Conservation (phyloP, 1,140 invertebrate species). For the Pogonomyrmex californicus region DNA sequence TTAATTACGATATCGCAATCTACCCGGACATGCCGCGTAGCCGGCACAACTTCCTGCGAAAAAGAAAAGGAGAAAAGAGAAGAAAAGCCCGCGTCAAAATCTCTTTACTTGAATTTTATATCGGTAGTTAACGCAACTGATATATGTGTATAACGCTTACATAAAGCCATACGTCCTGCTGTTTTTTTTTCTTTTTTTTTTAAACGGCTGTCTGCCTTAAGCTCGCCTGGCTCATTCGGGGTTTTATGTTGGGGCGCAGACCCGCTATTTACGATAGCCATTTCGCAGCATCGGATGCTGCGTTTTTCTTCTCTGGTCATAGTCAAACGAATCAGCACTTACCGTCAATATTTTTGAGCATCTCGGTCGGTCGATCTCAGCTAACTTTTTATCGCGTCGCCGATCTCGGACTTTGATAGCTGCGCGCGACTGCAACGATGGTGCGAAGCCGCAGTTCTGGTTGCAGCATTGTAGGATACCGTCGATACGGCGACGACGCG, state of each 20-base stretch:
- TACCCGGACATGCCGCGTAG: not conserved
- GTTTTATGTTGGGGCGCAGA: slow-evolving; percentile 70
- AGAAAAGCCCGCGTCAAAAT: slow-evolving; percentile 10
- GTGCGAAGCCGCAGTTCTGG: slow-evolving; percentile 44
- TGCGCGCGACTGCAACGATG: not conserved
- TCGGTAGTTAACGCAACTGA: slow-evolving; percentile 74
- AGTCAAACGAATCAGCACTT: slow-evolving; percentile 49
- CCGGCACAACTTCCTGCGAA: not conserved
- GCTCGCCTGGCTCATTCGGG: slow-evolving; percentile 47
- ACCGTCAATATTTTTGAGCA: slow-evolving; percentile 36
- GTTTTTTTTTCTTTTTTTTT: slow-evolving; percentile 33
- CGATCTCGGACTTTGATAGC: slow-evolving; percentile 23
- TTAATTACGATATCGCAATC: slow-evolving; percentile 65
- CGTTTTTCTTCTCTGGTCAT: slow-evolving; percentile 28
- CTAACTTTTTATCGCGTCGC: slow-evolving; percentile 17
- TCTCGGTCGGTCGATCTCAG: not conserved
- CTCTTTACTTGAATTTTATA: slow-evolving; percentile 73
- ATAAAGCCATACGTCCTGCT: slow-evolving; percentile 49
- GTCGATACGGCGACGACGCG: slow-evolving; percentile 19
- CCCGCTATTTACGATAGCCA: slow-evolving; percentile 70
- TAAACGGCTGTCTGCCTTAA: slow-evolving; percentile 56
- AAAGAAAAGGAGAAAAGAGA: not conserved
- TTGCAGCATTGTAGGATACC: slow-evolving; percentile 55
- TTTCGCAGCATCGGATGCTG: slow-evolving; percentile 41
- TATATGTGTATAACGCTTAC: slow-evolving; percentile 68